These are phyloP conservation scores for Cyprinella venusta DNA, from an alignment of 2,797 vertebrate species.

Conservation along the genomic window DNA sequence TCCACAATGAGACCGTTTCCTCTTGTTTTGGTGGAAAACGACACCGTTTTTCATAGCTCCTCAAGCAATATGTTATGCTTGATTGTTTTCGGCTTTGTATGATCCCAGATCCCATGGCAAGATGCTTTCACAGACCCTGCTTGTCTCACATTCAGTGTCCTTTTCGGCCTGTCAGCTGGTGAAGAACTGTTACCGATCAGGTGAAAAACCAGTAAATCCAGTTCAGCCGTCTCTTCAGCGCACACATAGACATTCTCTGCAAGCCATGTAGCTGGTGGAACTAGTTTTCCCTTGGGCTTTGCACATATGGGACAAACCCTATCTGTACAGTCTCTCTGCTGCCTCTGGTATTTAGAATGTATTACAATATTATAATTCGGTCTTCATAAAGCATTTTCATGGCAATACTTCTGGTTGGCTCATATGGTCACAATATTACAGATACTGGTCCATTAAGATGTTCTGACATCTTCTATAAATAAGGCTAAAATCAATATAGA, in stretches of 20 bases:
- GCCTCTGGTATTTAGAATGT: neutral
- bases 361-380: neutral
- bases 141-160: neutral
- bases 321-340: neutral
- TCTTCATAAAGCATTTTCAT: neutral
- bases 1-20: constrained; percentile 6
- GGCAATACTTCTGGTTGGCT: neutral
- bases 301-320: neutral
- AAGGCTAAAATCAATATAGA: neutral
- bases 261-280: constrained; percentile 41
- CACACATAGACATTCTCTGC: constrained; percentile 31
- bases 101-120: neutral
- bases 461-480: neutral
- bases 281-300: constrained; percentile 43
- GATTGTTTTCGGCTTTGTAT: neutral
- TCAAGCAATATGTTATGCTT: constrained; percentile 18
- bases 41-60: neutral
- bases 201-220: constrained; percentile 46
- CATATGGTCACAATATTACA: neutral
- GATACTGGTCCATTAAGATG: neutral
- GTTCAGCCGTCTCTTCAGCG: constrained; percentile 31
- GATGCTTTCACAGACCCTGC: constrained; percentile 6
- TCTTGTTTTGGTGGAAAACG: constrained; percentile 13
- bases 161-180: constrained; percentile 14
- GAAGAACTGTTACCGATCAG: constrained; percentile 12